phyloP scores from a whole-genome alignment of 2,113 vertebrate species.

The Ctenomys sociabilis region DNA sequence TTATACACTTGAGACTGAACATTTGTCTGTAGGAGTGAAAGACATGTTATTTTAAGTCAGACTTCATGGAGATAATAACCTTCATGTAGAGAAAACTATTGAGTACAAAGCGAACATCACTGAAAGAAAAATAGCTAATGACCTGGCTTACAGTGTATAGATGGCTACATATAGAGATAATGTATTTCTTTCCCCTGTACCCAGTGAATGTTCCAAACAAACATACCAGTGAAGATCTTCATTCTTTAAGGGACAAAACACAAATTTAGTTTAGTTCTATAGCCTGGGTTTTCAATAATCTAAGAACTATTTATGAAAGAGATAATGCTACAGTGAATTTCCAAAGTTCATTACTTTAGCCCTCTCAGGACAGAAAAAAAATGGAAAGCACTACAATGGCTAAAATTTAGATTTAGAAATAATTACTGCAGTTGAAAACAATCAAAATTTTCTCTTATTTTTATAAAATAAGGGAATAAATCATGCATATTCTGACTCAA shows the following conservation, averaged over 20 bases:
- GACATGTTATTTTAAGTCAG: conserved; percentile 22
- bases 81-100: conserved; percentile 45
- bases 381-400: neutral
- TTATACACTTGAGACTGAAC: neutral
- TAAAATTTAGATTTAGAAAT: conserved; percentile 44
- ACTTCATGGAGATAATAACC: neutral
- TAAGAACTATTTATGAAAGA: neutral
- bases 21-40: neutral
- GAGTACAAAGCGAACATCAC: conserved; percentile 5
- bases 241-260: conserved; percentile 1
- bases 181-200: neutral
- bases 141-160: neutral
- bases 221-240: neutral
- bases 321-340: neutral
- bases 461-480: conserved; percentile 19
- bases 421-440: neutral
- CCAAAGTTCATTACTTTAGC: conserved; percentile 28
- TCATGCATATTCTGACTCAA: neutral
- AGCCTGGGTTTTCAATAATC: neutral
- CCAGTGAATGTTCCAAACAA: neutral
- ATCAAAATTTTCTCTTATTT: conserved; percentile 24
- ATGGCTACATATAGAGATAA: neutral
- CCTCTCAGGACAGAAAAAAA: neutral
- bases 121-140: neutral
- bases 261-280: neutral